Percentiles rank a stretch among this genome's conserved stretches.
These are phyloP conservation scores for Caerostris darwini DNA, from an alignment of 1,140 invertebrate genomes.

Conservation along the genomic window DNA sequence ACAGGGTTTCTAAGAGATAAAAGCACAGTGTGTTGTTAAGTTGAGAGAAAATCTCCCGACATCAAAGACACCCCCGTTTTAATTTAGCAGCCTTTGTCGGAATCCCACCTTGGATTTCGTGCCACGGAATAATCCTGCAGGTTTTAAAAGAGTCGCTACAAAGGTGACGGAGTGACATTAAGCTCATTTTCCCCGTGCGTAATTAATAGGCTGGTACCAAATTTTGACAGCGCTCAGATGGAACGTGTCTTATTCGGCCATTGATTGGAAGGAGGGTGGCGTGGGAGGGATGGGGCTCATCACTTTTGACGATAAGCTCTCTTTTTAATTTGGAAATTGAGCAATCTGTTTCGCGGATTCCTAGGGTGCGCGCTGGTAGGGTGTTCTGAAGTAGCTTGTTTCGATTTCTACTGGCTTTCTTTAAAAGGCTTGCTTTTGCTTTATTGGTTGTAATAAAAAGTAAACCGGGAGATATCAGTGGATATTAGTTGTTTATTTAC, in stretches of 20 bases:
- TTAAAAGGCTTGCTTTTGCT: too few relatives aligned
- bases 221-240: constrained; percentile 59
- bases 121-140: constrained; percentile 6
- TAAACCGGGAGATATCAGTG: too few relatives aligned
- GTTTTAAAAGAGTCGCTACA: constrained; percentile 54
- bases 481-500: too few relatives aligned
- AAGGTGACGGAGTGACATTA: constrained; percentile 70
- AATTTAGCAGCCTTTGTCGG: constrained; percentile 52
- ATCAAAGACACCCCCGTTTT: constrained; percentile 54
- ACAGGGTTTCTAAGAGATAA: neutral
- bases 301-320: neutral
- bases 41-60: constrained; percentile 26
- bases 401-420: too few relatives aligned
- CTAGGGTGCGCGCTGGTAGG: neutral
- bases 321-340: constrained; percentile 28
- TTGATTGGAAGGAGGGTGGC: neutral
- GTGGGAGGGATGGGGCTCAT: neutral
- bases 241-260: neutral
- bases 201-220: constrained; percentile 69
- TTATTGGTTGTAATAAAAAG: too few relatives aligned
- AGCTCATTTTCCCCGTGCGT: constrained; percentile 61
- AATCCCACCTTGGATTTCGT: constrained; percentile 31
- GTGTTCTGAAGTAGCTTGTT: neutral
- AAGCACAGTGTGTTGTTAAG: neutral
- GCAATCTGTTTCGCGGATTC: neutral